Percentiles rank a stretch among this genome's conserved stretches.
phyloP scores from a whole-genome alignment of 2,113 vertebrate species.

The Astur gentilis region DNA sequence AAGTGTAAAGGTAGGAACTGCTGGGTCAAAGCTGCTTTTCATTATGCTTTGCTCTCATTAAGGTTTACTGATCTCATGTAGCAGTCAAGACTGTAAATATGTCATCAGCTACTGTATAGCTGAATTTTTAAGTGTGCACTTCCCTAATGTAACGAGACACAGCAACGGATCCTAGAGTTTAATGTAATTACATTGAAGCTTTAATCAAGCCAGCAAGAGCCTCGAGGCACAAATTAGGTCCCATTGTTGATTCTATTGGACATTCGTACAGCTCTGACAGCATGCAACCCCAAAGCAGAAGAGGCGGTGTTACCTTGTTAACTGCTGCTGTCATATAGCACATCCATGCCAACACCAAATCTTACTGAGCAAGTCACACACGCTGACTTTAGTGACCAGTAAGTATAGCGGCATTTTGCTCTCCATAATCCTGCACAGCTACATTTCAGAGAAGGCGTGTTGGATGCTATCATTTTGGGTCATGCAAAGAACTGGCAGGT shows the following conservation, averaged over 20 bases:
- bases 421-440: not conserved
- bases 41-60: not conserved
- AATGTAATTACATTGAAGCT: not conserved
- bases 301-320: not conserved
- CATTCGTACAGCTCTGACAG: not conserved
- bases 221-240: not conserved
- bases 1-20: not conserved
- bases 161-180: not conserved
- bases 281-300: not conserved
- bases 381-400: not conserved
- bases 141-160: not conserved
- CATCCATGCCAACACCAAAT: not conserved
- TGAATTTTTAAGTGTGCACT: not conserved
- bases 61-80: fast-evolving
- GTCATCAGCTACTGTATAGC: not conserved
- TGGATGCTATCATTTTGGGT: no score
- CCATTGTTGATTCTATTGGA: not conserved
- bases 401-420: not conserved
- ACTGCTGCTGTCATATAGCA: not conserved
- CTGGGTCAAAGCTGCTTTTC: not conserved
- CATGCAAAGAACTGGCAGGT: not conserved
- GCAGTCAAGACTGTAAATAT: not conserved
- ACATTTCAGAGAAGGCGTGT: fast-evolving
- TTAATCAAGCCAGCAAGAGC: not conserved
- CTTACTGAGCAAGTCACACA: not conserved